Evolutionary conservation across 2,113 vertebrate genomes (phyloP), one percentile per base, ranked within the genome.

Genomic region (Brachypodius melanocephalos): DNA sequence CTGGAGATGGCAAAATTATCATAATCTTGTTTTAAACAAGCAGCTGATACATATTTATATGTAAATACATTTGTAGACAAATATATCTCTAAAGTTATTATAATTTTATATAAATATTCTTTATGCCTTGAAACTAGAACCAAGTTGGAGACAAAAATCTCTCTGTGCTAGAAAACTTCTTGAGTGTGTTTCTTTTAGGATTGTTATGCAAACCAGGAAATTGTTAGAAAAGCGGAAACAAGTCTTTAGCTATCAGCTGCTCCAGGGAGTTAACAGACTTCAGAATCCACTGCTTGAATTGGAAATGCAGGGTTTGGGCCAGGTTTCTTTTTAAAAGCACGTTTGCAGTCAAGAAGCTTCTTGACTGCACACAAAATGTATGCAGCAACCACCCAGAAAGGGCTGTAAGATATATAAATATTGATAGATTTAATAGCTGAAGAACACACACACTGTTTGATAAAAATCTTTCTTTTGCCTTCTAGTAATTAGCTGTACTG

Each of bases 191-290:
- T 96, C 80, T 76, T 85, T 97, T 90, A 82, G 91, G 69, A 88
- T 90, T 96, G 93, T 97, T 94, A 95, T 83, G 88, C 71, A 96
- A 93, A 95, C 93, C 94, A 93, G 82, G 89, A 95, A 95, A 89
- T 97, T 95, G 77, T 94, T 96, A 89, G 69, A 77, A 88, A 94
- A 95, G 93, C 91, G 94, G 89, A 95, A 94, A 93, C 74, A 95
- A 94, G 91, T 92, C 96, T 97, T 96, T 96, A 97, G 88, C 93
- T 92, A 85, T 95, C 85, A 88, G 80, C 94, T 95, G 94, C 92
- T 95, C 84, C 91, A 90, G 95, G 91, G 95, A 96, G 88, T 93
- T 93, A 95, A 59, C 91, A 95, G 72, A 82, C 94, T 94, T 92
- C 49, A 76, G 93, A 91, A 79, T 85, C 79, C 65, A 78, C 82